These are phyloP conservation scores for Podocnemis expansa DNA, from an alignment of 2,113 vertebrate genomes.

Conservation along the genomic window DNA sequence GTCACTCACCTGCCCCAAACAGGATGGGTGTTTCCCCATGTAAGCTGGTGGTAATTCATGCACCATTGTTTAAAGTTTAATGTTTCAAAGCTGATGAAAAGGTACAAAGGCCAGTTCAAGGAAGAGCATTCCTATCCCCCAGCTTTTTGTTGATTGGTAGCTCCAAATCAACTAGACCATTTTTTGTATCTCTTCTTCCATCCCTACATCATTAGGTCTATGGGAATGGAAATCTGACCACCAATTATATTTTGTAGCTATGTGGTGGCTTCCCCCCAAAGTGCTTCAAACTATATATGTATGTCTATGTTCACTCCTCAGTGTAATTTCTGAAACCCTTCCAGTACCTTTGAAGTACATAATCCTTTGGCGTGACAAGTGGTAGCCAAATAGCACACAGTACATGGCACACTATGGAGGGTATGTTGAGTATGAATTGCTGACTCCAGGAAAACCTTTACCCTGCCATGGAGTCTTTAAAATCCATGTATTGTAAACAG, in stretches of 20 bases:
- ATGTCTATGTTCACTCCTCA: background rate
- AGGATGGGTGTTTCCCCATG: background rate
- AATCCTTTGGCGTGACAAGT: background rate
- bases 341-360: background rate
- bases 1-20: background rate
- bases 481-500: too few species aligned
- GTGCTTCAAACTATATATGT: background rate
- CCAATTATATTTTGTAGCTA: background rate
- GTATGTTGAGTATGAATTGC: background rate
- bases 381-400: background rate
- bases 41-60: fast-evolving
- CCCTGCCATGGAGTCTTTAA: background rate
- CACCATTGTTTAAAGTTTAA: background rate
- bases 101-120: background rate
- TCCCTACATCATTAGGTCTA: background rate
- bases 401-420: background rate
- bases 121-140: background rate
- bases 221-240: background rate
- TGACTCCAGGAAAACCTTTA: background rate
- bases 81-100: background rate
- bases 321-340: background rate
- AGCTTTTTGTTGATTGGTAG: background rate
- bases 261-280: background rate
- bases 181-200: background rate
- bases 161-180: background rate